phyloP scores from a whole-genome alignment of 2,888 invertebrate species.

The Agrotis ipsilon region DNA sequence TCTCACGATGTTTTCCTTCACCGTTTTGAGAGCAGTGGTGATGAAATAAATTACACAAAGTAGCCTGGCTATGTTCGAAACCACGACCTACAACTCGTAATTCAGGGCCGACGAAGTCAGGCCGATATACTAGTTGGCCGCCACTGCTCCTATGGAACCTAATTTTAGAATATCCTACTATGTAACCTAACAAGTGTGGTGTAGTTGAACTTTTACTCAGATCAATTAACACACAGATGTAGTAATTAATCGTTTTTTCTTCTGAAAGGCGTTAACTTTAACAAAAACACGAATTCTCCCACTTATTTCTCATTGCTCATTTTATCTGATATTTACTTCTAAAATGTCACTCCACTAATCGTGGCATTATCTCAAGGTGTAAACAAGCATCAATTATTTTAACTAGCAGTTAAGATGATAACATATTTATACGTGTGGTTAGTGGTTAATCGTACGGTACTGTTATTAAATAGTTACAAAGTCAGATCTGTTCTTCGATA shows the following conservation, averaged over 20 bases:
- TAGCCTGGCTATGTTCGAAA: too few relatives aligned
- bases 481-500: slow-evolving; percentile 51
- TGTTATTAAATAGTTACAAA: slow-evolving; percentile 52
- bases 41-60: too few relatives aligned
- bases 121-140: too few relatives aligned
- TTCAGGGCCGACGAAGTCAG: too few relatives aligned
- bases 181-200: too few relatives aligned
- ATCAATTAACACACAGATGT: slow-evolving; percentile 18
- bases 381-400: slow-evolving; percentile 57
- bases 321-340: slow-evolving; percentile 37
- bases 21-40: too few relatives aligned
- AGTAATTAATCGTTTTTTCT: slow-evolving; percentile 12
- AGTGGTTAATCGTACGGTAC: slow-evolving; percentile 26
- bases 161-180: too few relatives aligned
- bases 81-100: too few relatives aligned
- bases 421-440: slow-evolving; percentile 41
- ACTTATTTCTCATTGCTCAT: slow-evolving; percentile 5
- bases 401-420: slow-evolving; percentile 52
- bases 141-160: too few relatives aligned
- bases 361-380: slow-evolving; percentile 63
- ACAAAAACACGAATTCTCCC: slow-evolving; percentile 1
- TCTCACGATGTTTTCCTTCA: too few relatives aligned
- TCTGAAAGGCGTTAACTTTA: not conserved
- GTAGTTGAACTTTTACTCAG: not conserved
- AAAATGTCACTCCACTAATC: slow-evolving; percentile 55